Percentiles rank a stretch among this genome's conserved stretches.
These are phyloP conservation scores for Pristis pectinata DNA, from an alignment of 2,797 vertebrate species.

Conservation along the genomic window DNA sequence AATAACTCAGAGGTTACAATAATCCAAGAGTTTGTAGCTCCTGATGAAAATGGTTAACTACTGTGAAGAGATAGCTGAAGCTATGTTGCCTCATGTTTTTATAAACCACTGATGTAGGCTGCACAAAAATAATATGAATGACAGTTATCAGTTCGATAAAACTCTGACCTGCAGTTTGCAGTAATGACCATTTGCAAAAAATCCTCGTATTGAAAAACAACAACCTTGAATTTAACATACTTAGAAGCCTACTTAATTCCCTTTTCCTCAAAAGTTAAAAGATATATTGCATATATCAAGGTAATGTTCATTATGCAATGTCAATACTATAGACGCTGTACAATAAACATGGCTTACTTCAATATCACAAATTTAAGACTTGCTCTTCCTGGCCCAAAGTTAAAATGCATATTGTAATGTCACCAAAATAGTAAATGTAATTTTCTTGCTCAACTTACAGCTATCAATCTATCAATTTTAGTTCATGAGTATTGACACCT, in stretches of 20 bases:
- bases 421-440: neutral
- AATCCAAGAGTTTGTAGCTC: neutral
- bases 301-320: neutral
- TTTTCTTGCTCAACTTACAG: neutral
- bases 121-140: neutral
- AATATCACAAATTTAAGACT: neutral
- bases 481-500: neutral
- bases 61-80: neutral
- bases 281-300: neutral
- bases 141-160: neutral
- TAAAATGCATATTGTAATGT: neutral
- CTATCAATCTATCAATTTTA: neutral
- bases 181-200: neutral
- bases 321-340: neutral
- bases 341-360: neutral
- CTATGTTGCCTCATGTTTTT: neutral
- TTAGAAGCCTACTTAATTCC: neutral
- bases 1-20: neutral
- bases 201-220: neutral
- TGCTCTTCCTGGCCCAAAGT: neutral
- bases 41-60: neutral
- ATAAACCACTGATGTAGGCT: neutral
- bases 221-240: neutral
- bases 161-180: neutral
- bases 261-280: too few relatives aligned